Conservation (phyloP, 2,113 vertebrate genomes). For the Pelecanoides urinatrix region DNA sequence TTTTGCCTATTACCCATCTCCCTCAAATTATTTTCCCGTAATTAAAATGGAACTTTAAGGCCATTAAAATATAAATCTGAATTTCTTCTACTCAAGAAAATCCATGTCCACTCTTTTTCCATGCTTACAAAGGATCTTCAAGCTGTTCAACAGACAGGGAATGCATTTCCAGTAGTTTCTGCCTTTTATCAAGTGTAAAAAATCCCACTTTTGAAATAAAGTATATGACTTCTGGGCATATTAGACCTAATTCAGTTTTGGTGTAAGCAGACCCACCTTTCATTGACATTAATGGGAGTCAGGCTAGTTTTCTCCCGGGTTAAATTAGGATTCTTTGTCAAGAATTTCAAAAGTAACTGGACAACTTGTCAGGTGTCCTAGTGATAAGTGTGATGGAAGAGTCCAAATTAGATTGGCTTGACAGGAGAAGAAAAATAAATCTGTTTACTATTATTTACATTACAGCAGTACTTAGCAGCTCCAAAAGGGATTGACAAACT, state of each 20-base stretch:
- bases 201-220: neutral
- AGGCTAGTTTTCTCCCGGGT: neutral
- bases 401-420: slow-evolving; percentile 26
- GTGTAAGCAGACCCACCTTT: neutral
- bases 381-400: slow-evolving; percentile 9
- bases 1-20: slow-evolving; percentile 75
- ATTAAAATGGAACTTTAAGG: slow-evolving; percentile 77
- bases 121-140: neutral
- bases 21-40: slow-evolving; percentile 74
- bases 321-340: slow-evolving; percentile 26
- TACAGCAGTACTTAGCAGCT: neutral
- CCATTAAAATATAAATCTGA: slow-evolving; percentile 58
- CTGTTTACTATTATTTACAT: slow-evolving; percentile 28
- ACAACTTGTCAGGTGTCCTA: neutral
- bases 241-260: neutral
- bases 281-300: neutral
- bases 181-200: neutral
- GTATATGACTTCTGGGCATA: neutral
- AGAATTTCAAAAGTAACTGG: neutral
- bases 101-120: neutral
- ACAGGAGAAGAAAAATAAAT: slow-evolving; percentile 8
- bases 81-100: slow-evolving; percentile 47
- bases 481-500: neutral
- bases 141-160: neutral
- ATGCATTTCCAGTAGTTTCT: neutral